phyloP scores from a whole-genome alignment of 2,888 invertebrate genomes.

The Chrysolina oricalcia region DNA sequence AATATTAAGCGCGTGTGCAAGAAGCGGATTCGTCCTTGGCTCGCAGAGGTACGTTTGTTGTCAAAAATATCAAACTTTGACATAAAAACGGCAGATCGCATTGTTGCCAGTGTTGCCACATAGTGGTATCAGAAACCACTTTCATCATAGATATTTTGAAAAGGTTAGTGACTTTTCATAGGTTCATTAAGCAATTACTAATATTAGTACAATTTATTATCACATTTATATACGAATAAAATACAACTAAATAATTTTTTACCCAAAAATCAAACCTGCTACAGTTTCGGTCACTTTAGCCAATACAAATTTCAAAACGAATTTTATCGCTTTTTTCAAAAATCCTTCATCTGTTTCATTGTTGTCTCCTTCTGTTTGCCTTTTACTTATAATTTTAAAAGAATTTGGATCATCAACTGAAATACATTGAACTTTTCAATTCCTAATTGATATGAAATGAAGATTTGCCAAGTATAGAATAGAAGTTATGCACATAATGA shows the following conservation, averaged over 20 bases:
- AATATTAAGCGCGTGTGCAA: too few relatives aligned
- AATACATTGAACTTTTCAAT: conserved; percentile 17
- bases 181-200: background rate
- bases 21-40: too few relatives aligned
- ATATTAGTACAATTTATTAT: background rate
- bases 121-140: too few relatives aligned
- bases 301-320: conserved; percentile 34
- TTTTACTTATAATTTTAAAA: conserved; percentile 32
- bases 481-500: too few relatives aligned
- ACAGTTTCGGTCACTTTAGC: conserved; percentile 30
- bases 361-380: conserved; percentile 30
- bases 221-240: background rate
- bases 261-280: conserved; percentile 37
- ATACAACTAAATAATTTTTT: conserved; percentile 3
- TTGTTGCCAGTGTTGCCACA: too few relatives aligned
- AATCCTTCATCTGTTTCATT: conserved; percentile 26
- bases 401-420: conserved; percentile 14
- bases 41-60: too few relatives aligned
- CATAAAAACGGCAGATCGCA: too few relatives aligned
- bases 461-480: background rate
- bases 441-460: background rate
- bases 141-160: too few relatives aligned
- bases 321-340: conserved; percentile 38
- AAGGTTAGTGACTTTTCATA: too few relatives aligned
- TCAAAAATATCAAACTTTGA: too few relatives aligned